Conservation (phyloP, 1,140 invertebrate genomes). For the Mercenaria mercenaria region DNA sequence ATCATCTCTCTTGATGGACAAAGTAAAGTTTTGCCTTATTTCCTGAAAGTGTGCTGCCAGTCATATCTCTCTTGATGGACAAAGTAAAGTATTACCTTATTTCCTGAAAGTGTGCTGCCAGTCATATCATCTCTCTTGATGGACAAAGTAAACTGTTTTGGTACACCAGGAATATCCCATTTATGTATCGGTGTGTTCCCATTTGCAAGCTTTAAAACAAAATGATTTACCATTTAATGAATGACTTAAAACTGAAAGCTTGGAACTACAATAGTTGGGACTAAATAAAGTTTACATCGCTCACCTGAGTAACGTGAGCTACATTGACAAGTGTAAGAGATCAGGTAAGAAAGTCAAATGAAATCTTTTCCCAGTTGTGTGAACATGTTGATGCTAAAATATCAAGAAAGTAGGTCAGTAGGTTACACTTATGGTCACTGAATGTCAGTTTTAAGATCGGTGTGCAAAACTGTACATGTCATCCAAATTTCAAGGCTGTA, state of each 20-base stretch:
- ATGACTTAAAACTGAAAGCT: not conserved
- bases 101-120: constrained; percentile 79
- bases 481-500: too few species aligned
- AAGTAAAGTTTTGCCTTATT: constrained; percentile 78
- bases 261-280: not conserved
- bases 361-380: not conserved
- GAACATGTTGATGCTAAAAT: too few species aligned
- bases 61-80: constrained; percentile 80
- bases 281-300: not conserved
- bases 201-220: constrained; percentile 65
- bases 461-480: too few species aligned
- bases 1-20: constrained; percentile 81
- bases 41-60: constrained; percentile 79
- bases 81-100: constrained; percentile 80
- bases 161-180: constrained; percentile 76
- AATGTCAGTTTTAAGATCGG: too few species aligned
- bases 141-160: constrained; percentile 71
- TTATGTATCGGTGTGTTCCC: constrained; percentile 77
- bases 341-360: not conserved
- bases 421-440: too few species aligned
- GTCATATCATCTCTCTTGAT: constrained; percentile 82
- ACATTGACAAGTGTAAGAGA: too few species aligned
- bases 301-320: not conserved
- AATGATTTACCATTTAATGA: not conserved
- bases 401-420: too few species aligned